Percentiles rank a stretch among this genome's conserved stretches.
Conservation (phyloP, 2,797 vertebrate species). For the Nannoperca obscura region DNA sequence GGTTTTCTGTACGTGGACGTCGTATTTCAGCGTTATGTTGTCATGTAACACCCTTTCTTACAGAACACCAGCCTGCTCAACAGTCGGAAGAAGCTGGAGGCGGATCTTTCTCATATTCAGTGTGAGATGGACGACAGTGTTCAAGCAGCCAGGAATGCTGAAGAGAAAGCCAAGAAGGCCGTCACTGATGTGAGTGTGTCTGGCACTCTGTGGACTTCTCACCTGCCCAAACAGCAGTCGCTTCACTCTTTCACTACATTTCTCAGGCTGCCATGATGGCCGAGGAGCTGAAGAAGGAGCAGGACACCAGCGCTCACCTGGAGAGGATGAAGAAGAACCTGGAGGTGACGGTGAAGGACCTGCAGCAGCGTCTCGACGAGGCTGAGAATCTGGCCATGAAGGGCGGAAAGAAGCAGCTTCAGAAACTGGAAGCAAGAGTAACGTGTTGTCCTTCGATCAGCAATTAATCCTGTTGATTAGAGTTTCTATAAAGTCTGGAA, state of each 20-base stretch:
- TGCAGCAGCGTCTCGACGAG: slow-evolving; percentile 84
- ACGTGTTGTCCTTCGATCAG: background rate
- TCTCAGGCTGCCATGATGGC: slow-evolving; percentile 89
- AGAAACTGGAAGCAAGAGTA: slow-evolving; percentile 88
- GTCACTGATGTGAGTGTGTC: slow-evolving; percentile 84
- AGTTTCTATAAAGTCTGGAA: too few species aligned
- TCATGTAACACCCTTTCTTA: background rate
- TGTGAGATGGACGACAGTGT: slow-evolving; percentile 84
- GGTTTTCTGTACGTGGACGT: background rate
- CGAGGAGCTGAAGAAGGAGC: slow-evolving; percentile 91
- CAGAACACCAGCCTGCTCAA: slow-evolving; percentile 83
- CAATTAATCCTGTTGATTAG: background rate
- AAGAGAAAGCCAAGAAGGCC: slow-evolving; percentile 90
- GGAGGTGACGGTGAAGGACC: slow-evolving; percentile 85
- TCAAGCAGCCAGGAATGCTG: slow-evolving; percentile 87
- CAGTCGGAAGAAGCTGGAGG: slow-evolving; percentile 86
- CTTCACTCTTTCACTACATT: rapidly evolving
- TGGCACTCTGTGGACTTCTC: background rate
- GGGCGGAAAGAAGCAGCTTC: slow-evolving; percentile 89
- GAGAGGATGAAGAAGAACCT: slow-evolving; percentile 91
- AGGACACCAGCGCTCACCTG: slow-evolving; percentile 89
- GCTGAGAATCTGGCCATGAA: slow-evolving; percentile 87
- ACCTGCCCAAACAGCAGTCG: background rate
- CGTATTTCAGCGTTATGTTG: background rate
- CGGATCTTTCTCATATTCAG: slow-evolving; percentile 84